A percentile compares a stretch with the other conserved stretches of the same genome.
Conservation (phyloP, 2,888 invertebrate genomes). For the Troides helena region DNA sequence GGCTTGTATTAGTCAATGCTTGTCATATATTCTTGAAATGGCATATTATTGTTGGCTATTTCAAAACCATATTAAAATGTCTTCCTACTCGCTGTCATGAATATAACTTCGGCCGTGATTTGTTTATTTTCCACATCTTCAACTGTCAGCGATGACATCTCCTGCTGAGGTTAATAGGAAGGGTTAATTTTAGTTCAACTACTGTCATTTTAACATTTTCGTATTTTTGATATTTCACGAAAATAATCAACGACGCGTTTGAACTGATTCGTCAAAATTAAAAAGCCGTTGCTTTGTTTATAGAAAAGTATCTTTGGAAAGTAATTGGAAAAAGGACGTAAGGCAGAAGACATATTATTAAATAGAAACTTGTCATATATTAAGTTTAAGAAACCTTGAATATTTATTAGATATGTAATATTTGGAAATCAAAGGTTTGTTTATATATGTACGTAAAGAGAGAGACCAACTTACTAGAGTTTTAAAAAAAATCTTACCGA, state of each 20-base stretch:
- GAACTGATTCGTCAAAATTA: background rate
- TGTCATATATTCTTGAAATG: background rate
- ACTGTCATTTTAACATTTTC: slow-evolving; percentile 30
- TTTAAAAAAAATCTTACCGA: background rate
- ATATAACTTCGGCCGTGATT: slow-evolving; percentile 64
- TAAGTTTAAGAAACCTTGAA: too few species aligned
- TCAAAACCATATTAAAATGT: slow-evolving; percentile 44
- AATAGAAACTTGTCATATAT: too few species aligned
- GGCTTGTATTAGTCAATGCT: background rate
- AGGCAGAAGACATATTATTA: too few species aligned
- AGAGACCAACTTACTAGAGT: background rate
- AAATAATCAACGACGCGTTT: background rate
- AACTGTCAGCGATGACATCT: slow-evolving; percentile 47
- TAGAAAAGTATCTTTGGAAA: background rate
- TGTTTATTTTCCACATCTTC: slow-evolving; percentile 41
- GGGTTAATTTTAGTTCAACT: slow-evolving; percentile 40
- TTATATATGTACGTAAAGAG: background rate
- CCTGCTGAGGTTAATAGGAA: slow-evolving; percentile 37
- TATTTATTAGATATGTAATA: too few species aligned
- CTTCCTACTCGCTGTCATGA: slow-evolving; percentile 52
- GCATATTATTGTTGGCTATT: slow-evolving; percentile 11
- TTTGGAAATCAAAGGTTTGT: too few species aligned
- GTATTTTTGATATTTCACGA: background rate
- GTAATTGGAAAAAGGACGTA: too few species aligned
- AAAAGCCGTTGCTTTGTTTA: background rate